These are phyloP conservation scores for Alethe diademata DNA, from an alignment of 2,113 vertebrate genomes.

Conservation along the genomic window DNA sequence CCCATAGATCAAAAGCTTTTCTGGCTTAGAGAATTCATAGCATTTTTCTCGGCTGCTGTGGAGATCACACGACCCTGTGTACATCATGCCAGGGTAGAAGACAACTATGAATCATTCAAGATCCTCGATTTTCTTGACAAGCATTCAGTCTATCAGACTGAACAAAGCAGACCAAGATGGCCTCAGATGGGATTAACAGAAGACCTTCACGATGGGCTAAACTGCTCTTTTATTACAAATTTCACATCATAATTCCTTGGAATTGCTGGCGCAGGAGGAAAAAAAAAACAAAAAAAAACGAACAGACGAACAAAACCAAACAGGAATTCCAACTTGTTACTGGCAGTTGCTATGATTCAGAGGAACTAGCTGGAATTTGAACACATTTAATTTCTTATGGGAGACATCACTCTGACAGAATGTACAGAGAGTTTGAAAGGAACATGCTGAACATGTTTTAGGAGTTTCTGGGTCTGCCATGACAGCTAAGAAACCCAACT, in stretches of 20 bases:
- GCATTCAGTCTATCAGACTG: neutral
- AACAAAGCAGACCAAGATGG: neutral
- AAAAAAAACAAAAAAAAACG: neutral
- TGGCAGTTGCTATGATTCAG: neutral
- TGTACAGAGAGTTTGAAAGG: neutral
- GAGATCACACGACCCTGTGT: neutral
- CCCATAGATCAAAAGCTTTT: neutral
- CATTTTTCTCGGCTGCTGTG: neutral
- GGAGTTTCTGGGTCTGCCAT: neutral
- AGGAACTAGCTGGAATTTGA: neutral
- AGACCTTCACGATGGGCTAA: neutral
- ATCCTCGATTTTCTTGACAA: neutral
- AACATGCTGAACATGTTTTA: neutral
- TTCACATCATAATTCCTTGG: neutral
- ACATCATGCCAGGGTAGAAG: neutral
- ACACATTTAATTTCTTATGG: neutral
- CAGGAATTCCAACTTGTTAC: neutral
- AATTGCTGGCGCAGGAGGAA: neutral
- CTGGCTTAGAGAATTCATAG: neutral
- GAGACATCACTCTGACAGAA: neutral
- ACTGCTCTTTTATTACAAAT: neutral
- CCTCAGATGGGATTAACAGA: neutral
- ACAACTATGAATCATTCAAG: slow-evolving; percentile 8
- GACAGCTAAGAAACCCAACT: neutral
- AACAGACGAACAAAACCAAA: neutral